Percentiles rank a stretch among this genome's conserved stretches.
Evolutionary conservation across 2,797 vertebrate species (phyloP).

Genomic region (Phylloscopus collybita): DNA sequence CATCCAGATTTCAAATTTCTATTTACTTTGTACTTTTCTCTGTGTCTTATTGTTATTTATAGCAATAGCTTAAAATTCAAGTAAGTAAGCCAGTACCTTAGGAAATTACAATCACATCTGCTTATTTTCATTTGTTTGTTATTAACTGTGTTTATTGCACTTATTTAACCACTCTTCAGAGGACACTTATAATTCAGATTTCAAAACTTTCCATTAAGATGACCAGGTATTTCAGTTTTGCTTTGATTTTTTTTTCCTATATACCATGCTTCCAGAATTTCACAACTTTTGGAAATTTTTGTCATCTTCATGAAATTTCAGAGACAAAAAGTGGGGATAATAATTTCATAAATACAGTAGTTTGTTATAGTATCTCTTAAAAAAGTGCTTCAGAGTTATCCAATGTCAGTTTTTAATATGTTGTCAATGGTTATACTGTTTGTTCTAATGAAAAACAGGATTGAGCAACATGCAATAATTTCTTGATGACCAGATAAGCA

Average conservation of each 20-base stretch:
- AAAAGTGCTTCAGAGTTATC: background rate
- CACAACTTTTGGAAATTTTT: background rate
- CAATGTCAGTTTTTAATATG: background rate
- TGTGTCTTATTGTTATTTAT: background rate
- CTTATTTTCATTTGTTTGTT: background rate
- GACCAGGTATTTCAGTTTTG: background rate
- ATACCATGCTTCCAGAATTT: background rate
- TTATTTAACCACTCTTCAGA: background rate
- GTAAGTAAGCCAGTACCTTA: background rate
- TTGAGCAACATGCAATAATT: background rate
- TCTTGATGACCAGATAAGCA: background rate
- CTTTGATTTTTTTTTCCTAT: background rate
- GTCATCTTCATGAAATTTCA: background rate
- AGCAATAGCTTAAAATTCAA: background rate
- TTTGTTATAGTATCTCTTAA: background rate
- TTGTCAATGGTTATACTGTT: background rate
- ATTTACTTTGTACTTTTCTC: background rate
- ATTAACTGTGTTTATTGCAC: background rate
- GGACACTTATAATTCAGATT: background rate
- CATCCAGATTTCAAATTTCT: background rate
- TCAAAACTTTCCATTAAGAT: background rate
- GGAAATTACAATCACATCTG: background rate
- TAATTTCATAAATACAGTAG: background rate
- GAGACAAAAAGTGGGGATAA: background rate
- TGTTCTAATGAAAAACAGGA: background rate